phyloP scores from a whole-genome alignment of 1,140 invertebrate genomes.

The Diabrotica virgifera region DNA sequence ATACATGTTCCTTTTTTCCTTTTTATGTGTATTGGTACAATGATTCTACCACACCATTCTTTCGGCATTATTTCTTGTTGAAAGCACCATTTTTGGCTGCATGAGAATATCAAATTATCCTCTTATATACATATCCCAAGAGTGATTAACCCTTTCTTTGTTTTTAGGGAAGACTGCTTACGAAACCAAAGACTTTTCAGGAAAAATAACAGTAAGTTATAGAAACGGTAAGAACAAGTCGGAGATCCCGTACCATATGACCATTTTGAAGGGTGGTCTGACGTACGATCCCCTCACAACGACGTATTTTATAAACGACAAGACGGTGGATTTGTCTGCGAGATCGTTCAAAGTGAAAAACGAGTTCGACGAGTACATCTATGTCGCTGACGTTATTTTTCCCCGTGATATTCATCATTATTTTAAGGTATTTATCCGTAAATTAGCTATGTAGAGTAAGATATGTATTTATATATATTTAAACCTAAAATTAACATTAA shows the following conservation, averaged over 20 bases:
- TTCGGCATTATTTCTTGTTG: too few relatives aligned
- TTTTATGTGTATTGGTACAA: too few relatives aligned
- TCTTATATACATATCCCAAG: neutral
- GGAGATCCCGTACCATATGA: slow-evolving; percentile 57
- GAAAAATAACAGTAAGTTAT: slow-evolving; percentile 68
- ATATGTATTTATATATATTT: too few relatives aligned
- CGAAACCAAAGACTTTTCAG: slow-evolving; percentile 57
- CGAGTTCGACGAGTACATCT: slow-evolving; percentile 66
- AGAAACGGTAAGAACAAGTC: slow-evolving; percentile 60
- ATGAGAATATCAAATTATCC: neutral
- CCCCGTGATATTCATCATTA: slow-evolving; percentile 56
- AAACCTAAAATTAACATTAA: too few relatives aligned
- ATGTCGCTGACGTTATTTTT: slow-evolving; percentile 68
- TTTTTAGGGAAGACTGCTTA: slow-evolving; percentile 56
- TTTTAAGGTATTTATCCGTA: slow-evolving; percentile 61
- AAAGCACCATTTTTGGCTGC: too few relatives aligned
- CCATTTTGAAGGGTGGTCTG: slow-evolving; percentile 57
- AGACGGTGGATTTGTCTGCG: slow-evolving; percentile 43
- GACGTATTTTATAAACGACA: slow-evolving; percentile 56
- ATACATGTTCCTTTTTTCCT: too few relatives aligned
- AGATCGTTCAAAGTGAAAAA: slow-evolving; percentile 66
- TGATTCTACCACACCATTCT: too few relatives aligned
- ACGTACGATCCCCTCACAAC: slow-evolving; percentile 54
- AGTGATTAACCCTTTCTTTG: neutral
- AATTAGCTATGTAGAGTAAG: too few relatives aligned